Evolutionary conservation across 2,113 vertebrate genomes (phyloP).

Genomic region (Corvus hawaiiensis): DNA sequence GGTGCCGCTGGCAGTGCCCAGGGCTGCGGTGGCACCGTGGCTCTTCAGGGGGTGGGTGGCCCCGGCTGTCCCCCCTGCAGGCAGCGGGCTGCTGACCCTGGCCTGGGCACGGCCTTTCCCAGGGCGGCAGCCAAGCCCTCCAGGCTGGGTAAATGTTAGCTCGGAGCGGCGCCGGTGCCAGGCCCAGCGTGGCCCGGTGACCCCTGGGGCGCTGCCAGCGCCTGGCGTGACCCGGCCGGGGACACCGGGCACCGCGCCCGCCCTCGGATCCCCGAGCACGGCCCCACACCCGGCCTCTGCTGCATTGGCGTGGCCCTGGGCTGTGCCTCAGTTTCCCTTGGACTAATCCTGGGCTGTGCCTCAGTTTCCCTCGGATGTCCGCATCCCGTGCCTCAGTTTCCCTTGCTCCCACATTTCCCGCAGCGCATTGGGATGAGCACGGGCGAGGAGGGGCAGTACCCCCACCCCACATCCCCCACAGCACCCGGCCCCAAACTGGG

Average conservation of each 20-base stretch:
- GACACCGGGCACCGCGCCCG: not conserved
- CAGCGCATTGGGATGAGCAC: no score
- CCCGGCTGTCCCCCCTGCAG: not conserved
- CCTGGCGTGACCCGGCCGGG: not conserved
- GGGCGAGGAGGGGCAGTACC: no score
- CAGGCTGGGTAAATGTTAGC: slow-evolving; percentile 18
- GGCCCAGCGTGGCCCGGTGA: not conserved
- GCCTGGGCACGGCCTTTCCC: not conserved
- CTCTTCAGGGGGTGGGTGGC: no score
- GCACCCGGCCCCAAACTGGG: no score
- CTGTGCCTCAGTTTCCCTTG: not conserved
- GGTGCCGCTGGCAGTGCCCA: no score
- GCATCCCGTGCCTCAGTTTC: no score
- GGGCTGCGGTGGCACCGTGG: no score
- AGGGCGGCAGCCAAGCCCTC: not conserved
- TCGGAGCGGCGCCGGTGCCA: not conserved
- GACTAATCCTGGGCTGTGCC: no score
- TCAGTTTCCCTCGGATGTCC: not conserved
- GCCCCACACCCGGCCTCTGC: not conserved
- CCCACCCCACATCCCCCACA: no score
- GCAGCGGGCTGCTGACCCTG: no score
- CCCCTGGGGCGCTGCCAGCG: not conserved
- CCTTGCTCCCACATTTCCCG: no score
- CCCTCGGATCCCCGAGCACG: fast-evolving
- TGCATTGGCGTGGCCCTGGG: fast-evolving